Percentiles rank a stretch among this genome's conserved stretches.
Evolutionary conservation across 23 tunicate genomes (phyloP).

Genomic region (Trididemnum nubilum): DNA sequence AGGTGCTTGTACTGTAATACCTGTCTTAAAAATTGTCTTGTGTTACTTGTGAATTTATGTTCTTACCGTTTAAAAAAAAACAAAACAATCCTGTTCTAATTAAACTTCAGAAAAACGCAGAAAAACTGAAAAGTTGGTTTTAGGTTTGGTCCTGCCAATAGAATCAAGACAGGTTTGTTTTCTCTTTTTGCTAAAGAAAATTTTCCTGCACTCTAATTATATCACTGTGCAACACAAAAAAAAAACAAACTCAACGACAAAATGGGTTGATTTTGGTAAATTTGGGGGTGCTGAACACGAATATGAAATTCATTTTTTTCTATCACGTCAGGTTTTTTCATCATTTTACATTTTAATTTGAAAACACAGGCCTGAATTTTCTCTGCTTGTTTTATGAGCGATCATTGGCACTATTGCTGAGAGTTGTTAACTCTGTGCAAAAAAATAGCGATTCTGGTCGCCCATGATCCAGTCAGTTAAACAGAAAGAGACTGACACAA

Average conservation of each 20-base stretch:
- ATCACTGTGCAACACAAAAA: constrained; percentile 16
- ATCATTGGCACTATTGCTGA: constrained; percentile 18
- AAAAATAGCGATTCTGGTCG: constrained; percentile 25
- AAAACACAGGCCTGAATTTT: constrained; percentile 26
- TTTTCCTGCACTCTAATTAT: no score
- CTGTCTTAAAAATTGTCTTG: no score
- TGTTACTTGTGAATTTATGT: no score
- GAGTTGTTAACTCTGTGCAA: constrained; percentile 7
- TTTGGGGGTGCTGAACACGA: constrained; percentile 26
- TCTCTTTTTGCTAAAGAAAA: no score
- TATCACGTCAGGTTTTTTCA: constrained; percentile 19
- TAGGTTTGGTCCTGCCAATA: no score
- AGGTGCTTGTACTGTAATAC: no score
- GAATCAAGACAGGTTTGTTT: no score
- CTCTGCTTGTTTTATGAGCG: constrained; percentile 9
- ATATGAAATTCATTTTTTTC: constrained; percentile 11
- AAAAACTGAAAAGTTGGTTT: no score
- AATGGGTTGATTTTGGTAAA: constrained; percentile 22
- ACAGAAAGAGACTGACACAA: constrained; percentile 15
- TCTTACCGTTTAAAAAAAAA: no score
- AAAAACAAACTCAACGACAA: constrained; percentile 12
- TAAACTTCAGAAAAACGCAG: no score
- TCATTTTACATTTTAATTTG: constrained; percentile 10
- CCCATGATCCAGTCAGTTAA: constrained; percentile 19
- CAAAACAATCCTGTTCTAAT: no score